Conservation (phyloP, 2,888 invertebrate genomes). For the Lobophora halterata region DNA sequence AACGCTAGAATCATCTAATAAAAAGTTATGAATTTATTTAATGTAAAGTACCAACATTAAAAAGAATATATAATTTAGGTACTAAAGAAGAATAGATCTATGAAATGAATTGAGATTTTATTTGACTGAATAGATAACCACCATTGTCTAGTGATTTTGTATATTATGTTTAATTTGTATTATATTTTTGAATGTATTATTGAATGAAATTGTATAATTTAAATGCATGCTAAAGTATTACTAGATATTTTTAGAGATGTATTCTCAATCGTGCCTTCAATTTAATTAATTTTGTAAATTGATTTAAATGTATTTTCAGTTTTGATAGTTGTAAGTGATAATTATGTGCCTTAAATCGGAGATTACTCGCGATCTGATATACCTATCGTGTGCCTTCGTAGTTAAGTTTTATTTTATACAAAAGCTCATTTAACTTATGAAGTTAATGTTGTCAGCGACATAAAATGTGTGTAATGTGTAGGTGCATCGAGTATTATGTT, state of each 20-base stretch:
- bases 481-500: constrained; percentile 32
- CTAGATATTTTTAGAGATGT: constrained; percentile 31
- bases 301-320: constrained; percentile 25
- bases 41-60: no score
- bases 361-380: constrained; percentile 67
- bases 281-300: constrained; percentile 25
- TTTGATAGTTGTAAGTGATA: constrained; percentile 40
- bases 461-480: constrained; percentile 11
- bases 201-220: constrained; percentile 39
- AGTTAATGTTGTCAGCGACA: constrained; percentile 26
- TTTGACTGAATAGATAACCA: constrained; percentile 43
- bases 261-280: constrained; percentile 29
- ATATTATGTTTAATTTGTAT: constrained; percentile 42
- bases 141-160: constrained; percentile 42
- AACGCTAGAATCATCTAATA: no score
- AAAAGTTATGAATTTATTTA: no score
- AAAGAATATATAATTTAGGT: neutral
- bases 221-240: constrained; percentile 41
- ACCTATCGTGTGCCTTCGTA: constrained; percentile 57
- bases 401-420: constrained; percentile 35
- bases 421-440: constrained; percentile 33
- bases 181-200: constrained; percentile 24
- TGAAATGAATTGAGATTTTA: constrained; percentile 35
- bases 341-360: constrained; percentile 66
- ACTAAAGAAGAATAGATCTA: constrained; percentile 18